Base-by-base conservation (phyloP, 2,113 vertebrate species). In the Colistium nudipinnis region DNA sequence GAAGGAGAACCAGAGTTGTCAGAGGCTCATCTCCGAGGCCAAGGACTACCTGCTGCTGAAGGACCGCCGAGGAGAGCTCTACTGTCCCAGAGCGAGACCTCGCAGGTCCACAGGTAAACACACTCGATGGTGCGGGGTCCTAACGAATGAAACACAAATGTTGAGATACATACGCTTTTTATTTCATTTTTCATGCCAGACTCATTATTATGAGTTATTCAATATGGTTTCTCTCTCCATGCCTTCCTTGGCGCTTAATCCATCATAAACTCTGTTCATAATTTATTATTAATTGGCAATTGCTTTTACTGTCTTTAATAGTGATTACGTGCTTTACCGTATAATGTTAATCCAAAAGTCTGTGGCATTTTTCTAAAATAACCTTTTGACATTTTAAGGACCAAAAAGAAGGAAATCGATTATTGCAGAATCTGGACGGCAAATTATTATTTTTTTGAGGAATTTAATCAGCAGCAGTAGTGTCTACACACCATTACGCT, bases 1-100 rank as follows among this genome's bases (percentile, higher is more conserved):
- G 55, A 91, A 83, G 60, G 93, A 94, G 61, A 92, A 80, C 65
- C 89, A 84, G 39, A 76, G 47, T 48, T 94, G 93, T 62, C 93
- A 94, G 82, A 89, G 73, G 63, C 92, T 94, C 49, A 93, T 94
- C 76, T 93, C 93, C 1, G 91, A 94, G 71, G 93, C 93, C 59
- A 94, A 94, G 81, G 93, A 94, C 80, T 94, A 93, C 80, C 73
- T 94, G 39, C 81, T 94, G 87, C 87, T 94, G 0, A 92, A 93
- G 74, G 93, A 94, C 81, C 92, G 93, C 19, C 82, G 93, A 2
- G 93, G 91, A 71, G 93, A 94, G 41, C 92, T 94, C 6, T 92
- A 90, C 70, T 88, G 90, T 61, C 65, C 85, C 7, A 72, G 92
- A 57, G 87, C 90, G 1, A 88, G 93, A 33, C 93, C 93, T 1